These are phyloP conservation scores for Phrixothrix hirtus DNA, from an alignment of 2,888 invertebrate species.

Conservation along the genomic window DNA sequence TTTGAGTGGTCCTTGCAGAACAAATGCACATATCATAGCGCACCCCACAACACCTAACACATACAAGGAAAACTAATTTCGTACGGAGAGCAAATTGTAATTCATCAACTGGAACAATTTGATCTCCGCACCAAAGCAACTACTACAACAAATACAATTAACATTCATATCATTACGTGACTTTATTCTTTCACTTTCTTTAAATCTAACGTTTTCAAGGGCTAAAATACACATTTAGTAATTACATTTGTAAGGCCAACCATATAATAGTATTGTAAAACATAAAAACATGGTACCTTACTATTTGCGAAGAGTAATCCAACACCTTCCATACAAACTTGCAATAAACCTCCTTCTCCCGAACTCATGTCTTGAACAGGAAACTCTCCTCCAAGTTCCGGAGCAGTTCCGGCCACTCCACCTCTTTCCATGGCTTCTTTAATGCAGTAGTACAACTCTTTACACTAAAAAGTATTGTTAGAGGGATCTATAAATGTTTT, in stretches of 20 bases:
- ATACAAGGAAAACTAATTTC: conserved; percentile 32
- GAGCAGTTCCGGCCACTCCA: conserved; percentile 68
- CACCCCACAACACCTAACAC: conserved; percentile 55
- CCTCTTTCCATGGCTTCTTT: conserved; percentile 98
- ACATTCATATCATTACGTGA: too few relatives aligned
- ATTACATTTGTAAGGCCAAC: too few relatives aligned
- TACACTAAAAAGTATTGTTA: conserved; percentile 89
- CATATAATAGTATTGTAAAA: conserved; percentile 4
- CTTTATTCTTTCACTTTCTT: too few relatives aligned
- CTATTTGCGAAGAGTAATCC: conserved; percentile 98
- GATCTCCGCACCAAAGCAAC: background rate
- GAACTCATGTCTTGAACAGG: conserved; percentile 97
- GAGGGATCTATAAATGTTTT: too few relatives aligned
- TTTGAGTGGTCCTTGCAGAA: conserved; percentile 82
- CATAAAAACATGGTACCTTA: conserved; percentile 73
- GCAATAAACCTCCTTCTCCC: conserved; percentile 95
- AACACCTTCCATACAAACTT: conserved; percentile 99
- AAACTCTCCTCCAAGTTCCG: conserved; percentile 92
- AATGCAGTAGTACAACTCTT: conserved; percentile 96
- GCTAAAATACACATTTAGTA: too few relatives aligned
- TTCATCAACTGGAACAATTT: background rate
- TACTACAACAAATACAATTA: too few relatives aligned
- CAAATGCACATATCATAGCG: conserved; percentile 59
- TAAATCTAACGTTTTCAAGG: too few relatives aligned
- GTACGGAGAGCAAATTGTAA: conserved; percentile 25